A percentile compares a stretch with the other conserved stretches of the same genome.
Conservation (phyloP, 1,140 invertebrate genomes). For the Carcinoscorpius rotundicauda region DNA sequence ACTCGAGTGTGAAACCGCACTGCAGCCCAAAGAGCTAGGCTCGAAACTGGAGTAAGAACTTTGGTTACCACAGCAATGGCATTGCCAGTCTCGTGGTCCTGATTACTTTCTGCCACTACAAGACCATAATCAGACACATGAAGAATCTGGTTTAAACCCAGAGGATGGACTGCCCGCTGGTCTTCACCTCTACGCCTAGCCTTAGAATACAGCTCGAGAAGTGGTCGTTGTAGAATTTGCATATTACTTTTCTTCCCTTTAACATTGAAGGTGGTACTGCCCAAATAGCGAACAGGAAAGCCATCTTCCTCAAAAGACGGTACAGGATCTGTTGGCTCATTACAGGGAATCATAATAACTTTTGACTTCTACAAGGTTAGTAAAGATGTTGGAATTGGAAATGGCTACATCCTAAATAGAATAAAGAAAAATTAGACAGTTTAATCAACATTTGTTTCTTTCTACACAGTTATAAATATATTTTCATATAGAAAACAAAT, state of each 20-base stretch:
- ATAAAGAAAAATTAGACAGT: no score
- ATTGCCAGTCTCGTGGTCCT: constrained; percentile 2
- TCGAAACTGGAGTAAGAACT: constrained; percentile 24
- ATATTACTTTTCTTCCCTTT: constrained; percentile 9
- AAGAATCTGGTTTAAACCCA: constrained; percentile 17
- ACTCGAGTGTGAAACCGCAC: constrained; percentile 20
- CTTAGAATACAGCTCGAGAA: constrained; percentile 21
- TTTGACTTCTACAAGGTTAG: no score
- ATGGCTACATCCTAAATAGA: no score
- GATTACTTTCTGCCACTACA: constrained; percentile 20
- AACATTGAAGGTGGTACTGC: constrained; percentile 14
- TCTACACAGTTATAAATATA: no score
- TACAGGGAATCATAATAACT: no score
- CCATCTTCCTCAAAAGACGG: neutral
- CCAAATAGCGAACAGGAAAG: constrained; percentile 22
- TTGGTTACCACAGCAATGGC: constrained; percentile 21
- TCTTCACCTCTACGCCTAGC: constrained; percentile 15
- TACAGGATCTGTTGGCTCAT: no score
- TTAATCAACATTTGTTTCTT: no score
- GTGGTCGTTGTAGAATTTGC: constrained; percentile 15
- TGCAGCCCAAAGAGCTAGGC: constrained; percentile 23
- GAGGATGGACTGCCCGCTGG: constrained; percentile 8
- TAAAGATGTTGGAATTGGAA: no score
- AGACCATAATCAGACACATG: constrained; percentile 22
- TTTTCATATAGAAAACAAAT: no score